Conservation (phyloP, 2,888 invertebrate genomes). For the Eupithecia subfuscata region DNA sequence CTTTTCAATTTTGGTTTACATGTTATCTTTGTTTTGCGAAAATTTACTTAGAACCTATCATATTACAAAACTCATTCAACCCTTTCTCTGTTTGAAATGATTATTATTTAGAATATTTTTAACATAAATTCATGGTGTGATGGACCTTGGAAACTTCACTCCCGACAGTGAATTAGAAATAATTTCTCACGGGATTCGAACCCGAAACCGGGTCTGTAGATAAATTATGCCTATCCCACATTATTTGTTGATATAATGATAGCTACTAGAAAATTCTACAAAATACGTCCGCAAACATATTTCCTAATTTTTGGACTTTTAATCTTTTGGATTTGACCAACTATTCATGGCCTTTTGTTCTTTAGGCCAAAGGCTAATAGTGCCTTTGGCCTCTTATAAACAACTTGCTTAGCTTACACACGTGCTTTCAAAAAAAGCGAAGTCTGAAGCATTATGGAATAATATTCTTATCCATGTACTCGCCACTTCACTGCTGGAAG, state of each 20-base stretch:
- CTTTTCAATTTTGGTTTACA: background rate
- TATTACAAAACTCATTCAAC: background rate
- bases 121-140: background rate
- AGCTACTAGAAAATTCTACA: no score
- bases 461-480: no score
- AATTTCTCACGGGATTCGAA: constrained; percentile 41
- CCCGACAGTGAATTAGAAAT: constrained; percentile 21
- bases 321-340: no score
- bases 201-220: constrained; percentile 21
- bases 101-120: background rate
- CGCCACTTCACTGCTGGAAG: no score
- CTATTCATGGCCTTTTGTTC: no score
- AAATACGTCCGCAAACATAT: no score
- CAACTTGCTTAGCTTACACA: no score
- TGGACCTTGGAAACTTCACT: constrained; percentile 13
- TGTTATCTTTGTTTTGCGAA: background rate
- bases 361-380: no score
- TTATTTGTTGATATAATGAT: constrained; percentile 3
- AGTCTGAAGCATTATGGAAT: no score
- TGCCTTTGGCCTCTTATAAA: no score
- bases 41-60: background rate
- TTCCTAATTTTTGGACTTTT: no score
- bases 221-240: constrained; percentile 22
- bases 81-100: background rate
- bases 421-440: no score